These are phyloP conservation scores for Bubo scandiacus DNA, from an alignment of 2,113 vertebrate genomes.

Conservation along the genomic window DNA sequence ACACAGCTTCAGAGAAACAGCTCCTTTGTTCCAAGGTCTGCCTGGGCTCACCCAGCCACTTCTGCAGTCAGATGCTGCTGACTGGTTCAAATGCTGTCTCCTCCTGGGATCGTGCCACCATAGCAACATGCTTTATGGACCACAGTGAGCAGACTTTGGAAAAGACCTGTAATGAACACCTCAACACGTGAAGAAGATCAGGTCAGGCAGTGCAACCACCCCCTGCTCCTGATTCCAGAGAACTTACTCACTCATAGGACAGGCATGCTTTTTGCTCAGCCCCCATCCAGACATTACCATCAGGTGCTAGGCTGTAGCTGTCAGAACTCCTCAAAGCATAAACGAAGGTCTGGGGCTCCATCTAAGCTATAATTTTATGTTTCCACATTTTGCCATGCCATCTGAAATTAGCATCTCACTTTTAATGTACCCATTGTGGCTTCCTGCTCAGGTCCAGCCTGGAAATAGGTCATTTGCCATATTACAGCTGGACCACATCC, in stretches of 20 bases:
- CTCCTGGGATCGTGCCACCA: not conserved
- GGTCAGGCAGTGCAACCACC: not conserved
- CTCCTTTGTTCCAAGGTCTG: conserved; percentile 16
- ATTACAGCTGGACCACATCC: not conserved
- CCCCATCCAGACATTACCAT: not conserved
- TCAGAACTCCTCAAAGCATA: not conserved
- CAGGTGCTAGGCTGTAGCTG: not conserved
- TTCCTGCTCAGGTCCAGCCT: not conserved
- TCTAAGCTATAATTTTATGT: not conserved
- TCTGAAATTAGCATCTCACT: not conserved
- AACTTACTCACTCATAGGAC: not conserved
- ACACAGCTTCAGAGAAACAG: not conserved
- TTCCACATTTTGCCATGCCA: not conserved
- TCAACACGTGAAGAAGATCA: not conserved
- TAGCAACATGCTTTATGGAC: not conserved
- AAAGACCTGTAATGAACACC: not conserved
- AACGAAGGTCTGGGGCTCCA: not conserved
- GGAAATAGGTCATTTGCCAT: not conserved
- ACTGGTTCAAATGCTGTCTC: not conserved
- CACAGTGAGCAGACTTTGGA: not conserved
- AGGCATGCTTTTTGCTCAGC: not conserved
- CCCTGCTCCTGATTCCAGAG: not conserved
- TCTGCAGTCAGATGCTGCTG: not conserved
- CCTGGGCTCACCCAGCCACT: not conserved
- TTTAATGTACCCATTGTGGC: not conserved